phyloP scores from a whole-genome alignment of 2,888 invertebrate genomes.

The Nymphalis polychloros region DNA sequence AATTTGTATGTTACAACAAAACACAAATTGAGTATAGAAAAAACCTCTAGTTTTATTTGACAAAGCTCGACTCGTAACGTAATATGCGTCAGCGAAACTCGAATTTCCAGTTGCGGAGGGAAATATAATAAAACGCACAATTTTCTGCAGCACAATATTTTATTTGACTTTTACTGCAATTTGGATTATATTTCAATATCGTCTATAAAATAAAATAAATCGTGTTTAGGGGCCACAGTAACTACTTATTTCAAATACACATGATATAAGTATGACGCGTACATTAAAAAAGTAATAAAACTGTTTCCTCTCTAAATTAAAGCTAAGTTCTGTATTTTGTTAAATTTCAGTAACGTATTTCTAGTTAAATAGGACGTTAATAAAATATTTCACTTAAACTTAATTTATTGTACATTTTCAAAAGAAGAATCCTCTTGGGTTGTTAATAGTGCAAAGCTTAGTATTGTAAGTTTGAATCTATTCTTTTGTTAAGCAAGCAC shows the following conservation, averaged over 20 bases:
- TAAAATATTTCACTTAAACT: conserved; percentile 2
- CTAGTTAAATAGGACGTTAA: neutral
- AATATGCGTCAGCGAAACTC: conserved; percentile 32
- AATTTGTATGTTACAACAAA: conserved; percentile 8
- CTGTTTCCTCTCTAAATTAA: neutral
- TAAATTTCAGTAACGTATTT: neutral
- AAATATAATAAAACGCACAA: conserved; percentile 36
- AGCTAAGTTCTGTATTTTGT: neutral
- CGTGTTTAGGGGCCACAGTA: neutral
- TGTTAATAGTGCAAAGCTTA: conserved; percentile 6
- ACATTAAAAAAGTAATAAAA: neutral
- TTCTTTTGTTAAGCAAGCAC: conserved; percentile 17
- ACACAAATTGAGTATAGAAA: conserved; percentile 14
- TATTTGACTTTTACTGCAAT: conserved; percentile 31
- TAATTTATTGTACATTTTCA: neutral
- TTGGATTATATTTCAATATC: conserved; percentile 21
- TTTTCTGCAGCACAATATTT: conserved; percentile 32
- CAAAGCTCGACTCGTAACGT: conserved; percentile 27
- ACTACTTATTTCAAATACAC: neutral
- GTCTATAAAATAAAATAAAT: conserved; percentile 7
- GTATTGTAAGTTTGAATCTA: conserved; percentile 4
- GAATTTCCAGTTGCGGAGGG: conserved; percentile 27
- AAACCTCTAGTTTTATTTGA: conserved; percentile 27
- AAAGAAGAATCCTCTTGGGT: neutral
- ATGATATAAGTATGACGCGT: neutral